Conservation (phyloP, 1,140 invertebrate genomes). For the Cotesia typhae region DNA sequence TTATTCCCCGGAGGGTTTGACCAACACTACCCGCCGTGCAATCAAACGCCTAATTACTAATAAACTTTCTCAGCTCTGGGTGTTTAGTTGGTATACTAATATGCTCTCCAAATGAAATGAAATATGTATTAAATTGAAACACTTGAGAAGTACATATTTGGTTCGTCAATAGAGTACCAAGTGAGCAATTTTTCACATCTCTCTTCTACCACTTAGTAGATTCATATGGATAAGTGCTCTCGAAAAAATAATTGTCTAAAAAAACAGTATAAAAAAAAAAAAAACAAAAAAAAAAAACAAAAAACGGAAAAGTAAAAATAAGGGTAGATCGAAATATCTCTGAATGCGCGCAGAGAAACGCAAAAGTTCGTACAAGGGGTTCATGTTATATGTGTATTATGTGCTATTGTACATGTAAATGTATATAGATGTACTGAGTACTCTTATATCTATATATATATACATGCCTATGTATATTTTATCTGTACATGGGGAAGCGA, state of each 20-base stretch:
- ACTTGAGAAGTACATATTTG: too few species aligned
- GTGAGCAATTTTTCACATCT: too few species aligned
- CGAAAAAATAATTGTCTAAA: slow-evolving; percentile 15
- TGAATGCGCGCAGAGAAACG: slow-evolving; percentile 16
- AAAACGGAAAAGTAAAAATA: too few species aligned
- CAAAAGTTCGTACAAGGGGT: slow-evolving; percentile 18
- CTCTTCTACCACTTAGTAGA: too few species aligned
- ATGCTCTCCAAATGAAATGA: background rate
- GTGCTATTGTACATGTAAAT: slow-evolving; percentile 1
- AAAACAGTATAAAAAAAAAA: background rate
- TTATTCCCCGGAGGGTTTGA: background rate
- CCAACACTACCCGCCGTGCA: background rate
- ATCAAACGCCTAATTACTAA: slow-evolving; percentile 5
- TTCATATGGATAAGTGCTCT: slow-evolving; percentile 4
- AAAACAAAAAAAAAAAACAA: too few species aligned
- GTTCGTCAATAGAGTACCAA: too few species aligned
- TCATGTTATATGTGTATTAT: too few species aligned
- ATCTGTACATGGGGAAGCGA: background rate
- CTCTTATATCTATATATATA: too few species aligned
- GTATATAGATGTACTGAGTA: background rate
- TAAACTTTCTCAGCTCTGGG: background rate
- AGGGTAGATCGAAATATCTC: slow-evolving; percentile 15
- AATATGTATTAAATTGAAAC: too few species aligned
- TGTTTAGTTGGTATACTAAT: background rate
- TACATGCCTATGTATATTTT: too few species aligned